Conservation (phyloP, 2,797 vertebrate genomes). For the Hoplostethus mediterraneus region DNA sequence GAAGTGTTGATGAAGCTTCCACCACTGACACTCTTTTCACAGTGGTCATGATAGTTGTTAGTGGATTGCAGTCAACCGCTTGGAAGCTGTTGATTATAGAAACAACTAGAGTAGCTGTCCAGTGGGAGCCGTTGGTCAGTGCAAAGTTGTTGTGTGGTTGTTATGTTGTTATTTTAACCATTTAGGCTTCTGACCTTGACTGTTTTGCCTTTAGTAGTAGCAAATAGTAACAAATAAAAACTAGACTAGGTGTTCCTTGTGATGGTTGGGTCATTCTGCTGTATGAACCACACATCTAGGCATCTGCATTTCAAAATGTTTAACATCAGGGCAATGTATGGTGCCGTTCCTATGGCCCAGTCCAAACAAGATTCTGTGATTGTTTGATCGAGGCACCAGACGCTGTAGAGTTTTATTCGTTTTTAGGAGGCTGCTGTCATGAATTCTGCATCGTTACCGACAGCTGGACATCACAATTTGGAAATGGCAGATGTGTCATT, state of each 20-base stretch:
- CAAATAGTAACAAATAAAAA: no score
- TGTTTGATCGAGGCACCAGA: not conserved
- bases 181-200: constrained; percentile 5
- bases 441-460: not conserved
- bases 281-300: no score
- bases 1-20: not conserved
- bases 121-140: not conserved
- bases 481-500: constrained; percentile 8
- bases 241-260: no score
- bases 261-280: no score
- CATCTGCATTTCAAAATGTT: no score
- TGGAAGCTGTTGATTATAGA: constrained; percentile 33
- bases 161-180: not conserved
- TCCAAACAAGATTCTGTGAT: no score
- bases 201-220: not conserved
- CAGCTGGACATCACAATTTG: constrained; percentile 15
- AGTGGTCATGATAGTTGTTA: constrained; percentile 54
- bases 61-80: constrained; percentile 29
- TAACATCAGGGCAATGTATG: no score
- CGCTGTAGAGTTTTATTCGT: not conserved
- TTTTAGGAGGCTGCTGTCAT: not conserved
- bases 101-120: constrained; percentile 41
- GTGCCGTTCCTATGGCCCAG: no score
- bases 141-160: constrained; percentile 3
- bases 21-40: not conserved